These are phyloP conservation scores for Lepus europaeus DNA, from an alignment of 2,113 vertebrate species.

Conservation along the genomic window DNA sequence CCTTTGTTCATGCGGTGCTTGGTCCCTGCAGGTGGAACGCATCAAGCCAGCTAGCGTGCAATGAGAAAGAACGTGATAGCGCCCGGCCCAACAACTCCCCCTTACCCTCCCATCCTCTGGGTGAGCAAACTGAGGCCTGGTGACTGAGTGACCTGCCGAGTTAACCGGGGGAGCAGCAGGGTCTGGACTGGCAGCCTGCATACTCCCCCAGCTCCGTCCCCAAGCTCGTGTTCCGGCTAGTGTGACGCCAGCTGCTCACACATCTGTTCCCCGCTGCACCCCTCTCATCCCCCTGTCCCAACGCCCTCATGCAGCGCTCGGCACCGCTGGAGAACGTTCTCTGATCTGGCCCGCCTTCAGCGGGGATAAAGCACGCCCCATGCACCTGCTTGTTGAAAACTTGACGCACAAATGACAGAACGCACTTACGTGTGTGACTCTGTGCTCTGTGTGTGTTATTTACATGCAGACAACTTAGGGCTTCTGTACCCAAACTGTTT, in stretches of 20 bases:
- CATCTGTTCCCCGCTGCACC: neutral
- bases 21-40: neutral
- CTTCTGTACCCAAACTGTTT: too few species aligned
- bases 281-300: neutral
- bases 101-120: neutral
- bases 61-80: neutral
- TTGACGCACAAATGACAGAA: neutral
- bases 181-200: neutral
- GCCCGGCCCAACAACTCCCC: neutral
- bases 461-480: too few species aligned
- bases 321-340: neutral
- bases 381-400: rapidly evolving
- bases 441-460: neutral
- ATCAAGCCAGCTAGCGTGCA: neutral
- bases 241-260: neutral
- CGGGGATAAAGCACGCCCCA: neutral
- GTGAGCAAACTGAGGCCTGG: neutral
- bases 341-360: neutral
- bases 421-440: neutral
- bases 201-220: neutral
- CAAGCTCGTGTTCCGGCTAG: neutral
- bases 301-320: neutral
- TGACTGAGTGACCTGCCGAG: neutral
- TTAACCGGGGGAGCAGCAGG: neutral
- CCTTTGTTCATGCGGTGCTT: rapidly evolving